These are phyloP conservation scores for Choloepus didactylus DNA, from an alignment of 2,797 vertebrate species.

Conservation along the genomic window DNA sequence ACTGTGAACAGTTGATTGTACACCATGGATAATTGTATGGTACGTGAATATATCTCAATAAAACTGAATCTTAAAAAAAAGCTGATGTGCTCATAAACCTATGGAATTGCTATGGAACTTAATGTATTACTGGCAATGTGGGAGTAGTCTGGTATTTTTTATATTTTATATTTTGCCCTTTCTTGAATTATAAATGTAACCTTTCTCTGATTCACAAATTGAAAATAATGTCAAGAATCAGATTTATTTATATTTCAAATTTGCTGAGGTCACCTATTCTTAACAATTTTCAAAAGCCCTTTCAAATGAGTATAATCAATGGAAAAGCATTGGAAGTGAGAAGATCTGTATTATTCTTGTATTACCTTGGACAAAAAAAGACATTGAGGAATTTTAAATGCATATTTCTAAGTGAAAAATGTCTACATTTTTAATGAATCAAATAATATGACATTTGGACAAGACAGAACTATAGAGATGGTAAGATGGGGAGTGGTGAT, in stretches of 20 bases:
- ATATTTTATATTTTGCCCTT: not conserved
- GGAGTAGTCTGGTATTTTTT: not conserved
- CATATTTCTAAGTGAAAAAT: too few relatives aligned
- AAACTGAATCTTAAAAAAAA: not conserved
- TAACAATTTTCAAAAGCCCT: not conserved
- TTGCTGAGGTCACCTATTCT: not conserved
- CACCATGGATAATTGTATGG: too few relatives aligned
- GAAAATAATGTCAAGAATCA: not conserved
- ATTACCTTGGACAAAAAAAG: not conserved
- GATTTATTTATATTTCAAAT: conserved; percentile 45
- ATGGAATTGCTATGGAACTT: not conserved
- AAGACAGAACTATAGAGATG: too few relatives aligned
- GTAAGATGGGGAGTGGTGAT: too few relatives aligned
- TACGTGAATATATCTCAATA: too few relatives aligned
- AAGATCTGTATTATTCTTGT: not conserved
- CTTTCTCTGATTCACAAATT: not conserved
- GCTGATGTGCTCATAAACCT: not conserved
- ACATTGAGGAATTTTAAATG: too few relatives aligned
- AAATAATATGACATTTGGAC: too few relatives aligned
- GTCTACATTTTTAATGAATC: too few relatives aligned
- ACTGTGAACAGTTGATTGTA: too few relatives aligned
- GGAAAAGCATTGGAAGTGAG: not conserved
- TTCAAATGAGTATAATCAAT: not conserved
- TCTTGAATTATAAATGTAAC: not conserved
- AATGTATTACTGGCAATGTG: not conserved